Conservation (phyloP, 1,140 invertebrate genomes). For the Sarcophaga bullata region DNA sequence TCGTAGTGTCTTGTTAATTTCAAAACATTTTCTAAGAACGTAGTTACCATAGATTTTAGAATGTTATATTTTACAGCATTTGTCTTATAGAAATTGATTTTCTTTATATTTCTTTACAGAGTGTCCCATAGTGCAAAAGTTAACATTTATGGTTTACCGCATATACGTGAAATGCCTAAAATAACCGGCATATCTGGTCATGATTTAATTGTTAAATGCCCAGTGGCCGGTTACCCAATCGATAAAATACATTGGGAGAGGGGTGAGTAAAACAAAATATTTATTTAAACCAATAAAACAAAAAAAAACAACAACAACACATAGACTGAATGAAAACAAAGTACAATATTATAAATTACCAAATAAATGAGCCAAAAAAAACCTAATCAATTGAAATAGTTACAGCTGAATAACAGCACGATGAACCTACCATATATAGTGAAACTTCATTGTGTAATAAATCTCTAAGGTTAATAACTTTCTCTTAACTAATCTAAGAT, state of each 20-base stretch:
- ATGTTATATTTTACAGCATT: no score
- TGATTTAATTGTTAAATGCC: constrained; percentile 88
- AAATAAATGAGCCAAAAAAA: neutral
- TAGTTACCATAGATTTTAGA: no score
- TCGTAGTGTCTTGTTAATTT: no score
- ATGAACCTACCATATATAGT: neutral
- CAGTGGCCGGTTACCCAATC: constrained; percentile 92
- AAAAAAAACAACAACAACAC: no score
- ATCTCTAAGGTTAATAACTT: no score
- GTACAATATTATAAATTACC: no score
- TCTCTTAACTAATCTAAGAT: no score
- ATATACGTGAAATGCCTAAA: constrained; percentile 90
- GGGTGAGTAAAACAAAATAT: constrained; percentile 69
- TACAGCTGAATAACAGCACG: neutral
- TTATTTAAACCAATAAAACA: neutral
- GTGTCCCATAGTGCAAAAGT: constrained; percentile 84
- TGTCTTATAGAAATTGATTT: neutral
- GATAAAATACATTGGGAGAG: constrained; percentile 89
- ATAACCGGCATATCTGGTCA: constrained; percentile 89
- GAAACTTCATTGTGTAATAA: no score
- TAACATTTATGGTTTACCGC: constrained; percentile 91
- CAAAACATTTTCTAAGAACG: no score
- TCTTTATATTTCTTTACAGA: constrained; percentile 53
- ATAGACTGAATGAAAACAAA: no score
- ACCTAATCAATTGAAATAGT: no score